These are phyloP conservation scores for Synergus laeviventris DNA, from an alignment of 2,888 invertebrate species.

Conservation along the genomic window DNA sequence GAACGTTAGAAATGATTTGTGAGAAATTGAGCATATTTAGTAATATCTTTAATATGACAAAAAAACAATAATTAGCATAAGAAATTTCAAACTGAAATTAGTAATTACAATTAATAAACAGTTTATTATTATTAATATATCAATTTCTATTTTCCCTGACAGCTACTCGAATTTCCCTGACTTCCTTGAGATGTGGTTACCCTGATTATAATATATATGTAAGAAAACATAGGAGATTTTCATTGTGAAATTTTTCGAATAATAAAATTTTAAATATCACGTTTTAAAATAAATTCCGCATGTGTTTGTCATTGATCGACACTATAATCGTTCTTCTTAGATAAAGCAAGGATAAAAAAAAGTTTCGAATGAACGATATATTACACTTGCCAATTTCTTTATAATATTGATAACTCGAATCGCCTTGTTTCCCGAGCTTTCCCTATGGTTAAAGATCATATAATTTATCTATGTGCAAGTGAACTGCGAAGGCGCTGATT, in stretches of 20 bases:
- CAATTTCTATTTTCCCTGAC: background rate
- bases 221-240: background rate
- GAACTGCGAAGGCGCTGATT: background rate
- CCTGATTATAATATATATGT: no score
- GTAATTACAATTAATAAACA: no score
- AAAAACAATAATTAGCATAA: no score
- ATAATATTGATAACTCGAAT: constrained; percentile 1
- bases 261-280: constrained; percentile 4
- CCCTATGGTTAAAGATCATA: constrained; percentile 26
- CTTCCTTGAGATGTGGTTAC: no score
- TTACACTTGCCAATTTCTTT: background rate
- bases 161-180: background rate
- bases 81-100: no score
- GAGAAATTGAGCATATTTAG: no score
- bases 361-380: background rate
- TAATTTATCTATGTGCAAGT: constrained; percentile 11
- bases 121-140: background rate
- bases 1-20: no score
- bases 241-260: no score
- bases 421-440: background rate
- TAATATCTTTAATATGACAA: no score
- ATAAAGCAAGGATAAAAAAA: background rate
- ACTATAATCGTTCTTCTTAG: background rate
- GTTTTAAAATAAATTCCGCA: background rate
- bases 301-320: constrained; percentile 8